These are phyloP conservation scores for Pteropus alecto DNA, from an alignment of 2,113 vertebrate species.

Conservation along the genomic window DNA sequence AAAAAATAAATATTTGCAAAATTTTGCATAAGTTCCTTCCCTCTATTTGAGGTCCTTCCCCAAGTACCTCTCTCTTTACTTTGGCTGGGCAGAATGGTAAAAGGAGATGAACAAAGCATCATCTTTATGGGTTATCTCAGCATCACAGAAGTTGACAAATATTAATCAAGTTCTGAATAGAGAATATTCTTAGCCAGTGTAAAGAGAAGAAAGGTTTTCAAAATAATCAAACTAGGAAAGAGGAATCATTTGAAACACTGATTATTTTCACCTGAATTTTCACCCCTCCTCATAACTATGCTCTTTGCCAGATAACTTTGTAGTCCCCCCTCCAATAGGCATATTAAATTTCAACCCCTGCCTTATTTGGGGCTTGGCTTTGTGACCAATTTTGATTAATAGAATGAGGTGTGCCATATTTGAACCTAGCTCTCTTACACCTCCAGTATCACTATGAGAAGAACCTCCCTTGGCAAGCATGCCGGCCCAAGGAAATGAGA, in stretches of 20 bases:
- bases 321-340: neutral
- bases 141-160: neutral
- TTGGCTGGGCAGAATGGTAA: neutral
- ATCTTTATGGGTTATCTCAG: neutral
- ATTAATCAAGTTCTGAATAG: neutral
- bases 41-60: neutral
- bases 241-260: neutral
- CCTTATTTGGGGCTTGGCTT: neutral
- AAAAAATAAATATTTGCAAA: constrained; percentile 16
- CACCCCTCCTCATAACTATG: fast-evolving
- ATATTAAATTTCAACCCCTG: neutral
- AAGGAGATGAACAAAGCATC: neutral
- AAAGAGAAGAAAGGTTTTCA: neutral
- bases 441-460: neutral
- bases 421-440: neutral
- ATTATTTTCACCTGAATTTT: neutral
- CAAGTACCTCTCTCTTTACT: neutral
- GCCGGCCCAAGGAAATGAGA: neutral
- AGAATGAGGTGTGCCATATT: neutral
- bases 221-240: neutral
- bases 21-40: neutral
- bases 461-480: neutral
- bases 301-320: neutral
- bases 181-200: neutral
- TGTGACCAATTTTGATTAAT: neutral